Base-by-base conservation (phyloP, 2,797 vertebrate species). In the Mormyrops boulengeri region DNA sequence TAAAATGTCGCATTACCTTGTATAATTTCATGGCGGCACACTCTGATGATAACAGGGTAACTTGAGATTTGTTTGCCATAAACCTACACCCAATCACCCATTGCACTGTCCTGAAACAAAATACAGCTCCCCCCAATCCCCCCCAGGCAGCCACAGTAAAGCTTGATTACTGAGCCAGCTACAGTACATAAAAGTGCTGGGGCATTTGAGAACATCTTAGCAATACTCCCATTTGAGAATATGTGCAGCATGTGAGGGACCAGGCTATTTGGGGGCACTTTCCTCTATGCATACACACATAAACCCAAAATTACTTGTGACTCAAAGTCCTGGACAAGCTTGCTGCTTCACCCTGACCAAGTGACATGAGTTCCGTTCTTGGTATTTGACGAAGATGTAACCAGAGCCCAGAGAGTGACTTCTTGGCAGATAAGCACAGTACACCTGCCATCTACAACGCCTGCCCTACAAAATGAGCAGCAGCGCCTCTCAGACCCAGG, bases 401-500 rank as follows among this genome's bases (percentile, higher is more conserved):
- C 89, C 57, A 19, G 90, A 94, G 93, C 93, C 90, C 44, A 66
- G 86, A 3, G 1, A 91, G 91, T 11, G 82, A 91, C 89, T 91
- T 49, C 50, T 92, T 94, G 93, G 92, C 92, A 92, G 90, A 34
- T 30, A 0, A 89, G 86, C 88, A 49, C 89, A 55, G 7, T 89
- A 92, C 94, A 95, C 94, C 93, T 94, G 94, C 93, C 82, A 50
- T 93, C 92, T 93, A 90, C 87, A 0, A 91, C 0, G 93, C 92
- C 91, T 34, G 90, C 4, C 90, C 91, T 90, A 90, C 30, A 90
- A 91, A 93, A 90, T 86, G 87, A 91, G 91, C 85, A 44, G 1
- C 1, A 85, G 7, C 69, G 92, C 91, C 85, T 91, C 89, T 17
- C 69, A 73, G 9, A 87, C n/a, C 38, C 87, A 22, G 85, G 85